Conservation (phyloP, 1,140 invertebrate species). For the Eueides isabella region DNA sequence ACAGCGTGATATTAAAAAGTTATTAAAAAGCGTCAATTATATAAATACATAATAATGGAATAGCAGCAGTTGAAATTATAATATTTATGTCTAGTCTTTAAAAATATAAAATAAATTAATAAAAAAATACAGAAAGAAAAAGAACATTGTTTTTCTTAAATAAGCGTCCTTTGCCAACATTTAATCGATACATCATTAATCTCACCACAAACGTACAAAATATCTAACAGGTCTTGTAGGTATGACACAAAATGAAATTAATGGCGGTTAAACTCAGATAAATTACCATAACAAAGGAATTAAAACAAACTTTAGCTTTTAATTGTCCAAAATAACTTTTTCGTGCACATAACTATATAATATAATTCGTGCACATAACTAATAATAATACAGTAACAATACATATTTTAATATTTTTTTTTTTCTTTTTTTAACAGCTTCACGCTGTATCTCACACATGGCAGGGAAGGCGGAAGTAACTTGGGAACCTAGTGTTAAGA, state of each 20-base stretch:
- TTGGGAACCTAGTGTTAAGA: no score
- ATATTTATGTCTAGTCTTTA: no score
- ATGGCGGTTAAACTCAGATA: not conserved
- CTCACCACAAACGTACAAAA: not conserved
- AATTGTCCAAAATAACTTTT: not conserved
- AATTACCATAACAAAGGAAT: not conserved
- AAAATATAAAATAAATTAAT: no score
- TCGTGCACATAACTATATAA: not conserved
- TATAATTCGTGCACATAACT: not conserved
- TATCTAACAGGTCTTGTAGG: not conserved
- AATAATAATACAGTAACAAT: not conserved
- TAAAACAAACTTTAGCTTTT: not conserved
- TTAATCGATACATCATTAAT: not conserved
- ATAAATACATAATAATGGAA: no score
- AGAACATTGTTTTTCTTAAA: not conserved
- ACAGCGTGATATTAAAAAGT: no score
- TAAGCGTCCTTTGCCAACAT: not conserved
- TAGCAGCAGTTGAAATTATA: no score
- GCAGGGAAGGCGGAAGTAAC: no score
- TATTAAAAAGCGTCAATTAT: no score
- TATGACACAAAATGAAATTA: not conserved
- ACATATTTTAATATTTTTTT: no score
- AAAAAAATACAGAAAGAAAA: no score
- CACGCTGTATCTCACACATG: no score
- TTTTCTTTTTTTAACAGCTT: no score